phyloP scores from a whole-genome alignment of 2,113 vertebrate species.

The Centropristis striata region DNA sequence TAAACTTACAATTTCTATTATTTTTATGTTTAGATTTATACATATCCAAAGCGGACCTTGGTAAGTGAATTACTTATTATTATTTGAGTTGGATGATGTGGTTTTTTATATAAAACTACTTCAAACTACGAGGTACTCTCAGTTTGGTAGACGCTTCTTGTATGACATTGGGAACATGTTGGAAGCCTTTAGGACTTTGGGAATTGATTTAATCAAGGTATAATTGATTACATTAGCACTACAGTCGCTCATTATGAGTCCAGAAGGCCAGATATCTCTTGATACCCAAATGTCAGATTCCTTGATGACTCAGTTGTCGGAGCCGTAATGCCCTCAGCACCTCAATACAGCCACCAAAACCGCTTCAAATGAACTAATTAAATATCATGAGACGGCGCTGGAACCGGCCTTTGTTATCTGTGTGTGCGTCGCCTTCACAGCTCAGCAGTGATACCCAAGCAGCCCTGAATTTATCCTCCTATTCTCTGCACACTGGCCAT shows the following conservation, averaged over 20 bases:
- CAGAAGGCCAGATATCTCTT: slow-evolving; percentile 10
- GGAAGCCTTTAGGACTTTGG: slow-evolving; percentile 11
- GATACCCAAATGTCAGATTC: no score
- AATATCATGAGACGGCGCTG: slow-evolving; percentile 48
- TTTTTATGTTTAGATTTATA: no score
- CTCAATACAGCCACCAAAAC: slow-evolving; percentile 17
- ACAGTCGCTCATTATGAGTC: slow-evolving; percentile 21
- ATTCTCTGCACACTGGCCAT: slow-evolving; percentile 60
- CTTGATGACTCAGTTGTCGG: no score
- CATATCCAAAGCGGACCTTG: no score
- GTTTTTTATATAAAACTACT: no score
- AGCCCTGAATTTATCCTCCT: slow-evolving; percentile 65
- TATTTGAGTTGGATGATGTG: no score
- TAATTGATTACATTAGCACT: slow-evolving; percentile 33
- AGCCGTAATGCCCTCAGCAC: slow-evolving; percentile 24
- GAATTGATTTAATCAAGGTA: slow-evolving; percentile 36
- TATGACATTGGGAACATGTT: slow-evolving; percentile 42
- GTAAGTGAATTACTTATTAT: no score
- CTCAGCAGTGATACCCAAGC: slow-evolving; percentile 48
- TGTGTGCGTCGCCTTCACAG: slow-evolving; percentile 39
- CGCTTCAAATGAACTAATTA: slow-evolving; percentile 63
- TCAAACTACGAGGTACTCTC: no score
- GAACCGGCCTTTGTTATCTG: slow-evolving; percentile 55
- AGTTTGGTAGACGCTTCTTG: no score
- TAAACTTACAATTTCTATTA: no score